Evolutionary conservation across 2,797 vertebrate genomes (phyloP).

Genomic region (Thalassophryne amazonica): DNA sequence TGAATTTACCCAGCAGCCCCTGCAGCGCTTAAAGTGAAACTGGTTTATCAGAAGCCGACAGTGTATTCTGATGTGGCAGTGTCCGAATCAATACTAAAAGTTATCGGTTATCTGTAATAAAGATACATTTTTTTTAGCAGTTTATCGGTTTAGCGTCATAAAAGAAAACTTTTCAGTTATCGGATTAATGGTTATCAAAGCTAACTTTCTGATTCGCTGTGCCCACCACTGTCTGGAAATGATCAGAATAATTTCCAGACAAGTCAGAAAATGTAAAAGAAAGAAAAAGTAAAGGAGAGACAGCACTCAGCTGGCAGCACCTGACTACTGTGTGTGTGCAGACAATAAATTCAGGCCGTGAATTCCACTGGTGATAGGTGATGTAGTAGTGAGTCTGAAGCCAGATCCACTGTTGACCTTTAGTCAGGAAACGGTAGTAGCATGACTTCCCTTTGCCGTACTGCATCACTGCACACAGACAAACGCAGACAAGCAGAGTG

Average conservation of each 20-base stretch:
- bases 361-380: constrained; percentile 99
- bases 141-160: no score
- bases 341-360: constrained; percentile 96
- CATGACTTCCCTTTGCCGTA: constrained; percentile 98
- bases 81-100: no score
- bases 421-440: constrained; percentile 97
- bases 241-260: not conserved
- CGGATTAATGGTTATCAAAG: no score
- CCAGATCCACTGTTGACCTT: constrained; percentile 99
- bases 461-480: constrained; percentile 87
- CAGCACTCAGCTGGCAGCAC: constrained; percentile 57
- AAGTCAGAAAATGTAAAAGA: not conserved
- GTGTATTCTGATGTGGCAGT: no score
- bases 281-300: not conserved
- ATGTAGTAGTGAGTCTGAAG: constrained; percentile 98
- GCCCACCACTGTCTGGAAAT: no score
- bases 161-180: no score
- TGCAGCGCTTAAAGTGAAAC: no score
- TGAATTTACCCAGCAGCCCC: no score
- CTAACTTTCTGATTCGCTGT: no score
- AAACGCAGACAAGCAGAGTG: not conserved
- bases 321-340: constrained; percentile 98
- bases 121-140: no score
- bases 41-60: no score
- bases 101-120: no score